phyloP scores from a whole-genome alignment of 1,140 invertebrate species.

The Ephestia elutella region DNA sequence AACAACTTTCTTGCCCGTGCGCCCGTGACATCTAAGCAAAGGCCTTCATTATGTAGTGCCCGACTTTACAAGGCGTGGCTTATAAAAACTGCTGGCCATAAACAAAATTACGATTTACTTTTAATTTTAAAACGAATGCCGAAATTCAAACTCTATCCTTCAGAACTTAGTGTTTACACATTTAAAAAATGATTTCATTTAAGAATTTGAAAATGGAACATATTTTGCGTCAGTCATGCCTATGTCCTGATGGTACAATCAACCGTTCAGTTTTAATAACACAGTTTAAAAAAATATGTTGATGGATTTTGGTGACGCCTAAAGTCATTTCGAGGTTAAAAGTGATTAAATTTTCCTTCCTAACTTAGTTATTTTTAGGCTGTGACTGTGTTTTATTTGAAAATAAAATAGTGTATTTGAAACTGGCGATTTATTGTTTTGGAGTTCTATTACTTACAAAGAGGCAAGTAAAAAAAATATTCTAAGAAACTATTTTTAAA shows the following conservation, averaged over 20 bases:
- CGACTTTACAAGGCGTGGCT: constrained; percentile 30
- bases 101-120: neutral
- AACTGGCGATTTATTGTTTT: too few species aligned
- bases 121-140: constrained; percentile 5
- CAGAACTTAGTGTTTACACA: neutral
- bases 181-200: neutral
- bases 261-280: constrained; percentile 16
- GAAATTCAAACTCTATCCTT: neutral
- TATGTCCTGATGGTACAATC: constrained; percentile 22
- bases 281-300: constrained; percentile 12
- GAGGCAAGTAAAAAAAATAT: too few species aligned
- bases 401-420: too few species aligned
- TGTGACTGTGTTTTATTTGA: too few species aligned
- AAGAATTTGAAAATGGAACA: constrained; percentile 1
- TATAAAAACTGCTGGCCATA: constrained; percentile 22
- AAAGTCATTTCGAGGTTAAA: neutral
- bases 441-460: too few species aligned
- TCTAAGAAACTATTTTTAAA: too few species aligned
- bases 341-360: neutral
- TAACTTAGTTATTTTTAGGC: too few species aligned
- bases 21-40: constrained; percentile 44
- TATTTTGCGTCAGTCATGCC: constrained; percentile 21
- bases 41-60: constrained; percentile 38
- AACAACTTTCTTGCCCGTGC: constrained; percentile 32
- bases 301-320: constrained; percentile 15